Evolutionary conservation across 2,888 invertebrate genomes (phyloP), one percentile per base, ranked within the genome.

Genomic region (Pterostichus madidus): DNA sequence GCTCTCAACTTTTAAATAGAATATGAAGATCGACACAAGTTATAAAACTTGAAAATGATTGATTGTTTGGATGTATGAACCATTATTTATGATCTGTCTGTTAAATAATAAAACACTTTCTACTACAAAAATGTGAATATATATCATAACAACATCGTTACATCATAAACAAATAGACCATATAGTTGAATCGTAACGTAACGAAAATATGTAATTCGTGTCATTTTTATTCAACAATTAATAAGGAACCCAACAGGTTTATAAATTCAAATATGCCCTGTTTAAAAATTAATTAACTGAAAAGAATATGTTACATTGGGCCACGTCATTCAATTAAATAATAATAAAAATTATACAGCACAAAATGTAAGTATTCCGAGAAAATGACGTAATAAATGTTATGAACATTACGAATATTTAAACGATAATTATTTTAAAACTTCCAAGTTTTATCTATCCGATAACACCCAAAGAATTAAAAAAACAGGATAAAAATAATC

Each of bases 151-250:
- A 31, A 59, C 17, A 31, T 59, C 11, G 31, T 64, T 64, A 64
- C 64, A 64, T 64, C 64, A 64, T n/a, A 64, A 64, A 59, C 59
- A 31, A 59, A 59, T 59, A 59, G 24, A 61, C 64, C 64, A 64
- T 32, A 32, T 2, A 49, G 11, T 5, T 49, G 2, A 49, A 49
- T 49, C 49, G 13, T 5, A 4, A 49, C n/a, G 49, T 13, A 49
- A 10, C 49, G 13, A 49, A 49, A 49, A 49, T 24, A 24, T 24
- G 1, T 24, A 24, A 24, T 49, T 39, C 6, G 2, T 49, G 49
- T n/a, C 13, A n/a, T n/a, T 49, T 49, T 49, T 49, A 11, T 46
- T 35, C n/a, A n/a, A n/a, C 24, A 24, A 24, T 3, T 1, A 24
- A 24, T 24, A 24, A 24, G 24, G 39, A 5, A 49, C 11, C 11